Evolutionary conservation across 2,113 vertebrate species (phyloP).

Genomic region (Osmerus mordax): DNA sequence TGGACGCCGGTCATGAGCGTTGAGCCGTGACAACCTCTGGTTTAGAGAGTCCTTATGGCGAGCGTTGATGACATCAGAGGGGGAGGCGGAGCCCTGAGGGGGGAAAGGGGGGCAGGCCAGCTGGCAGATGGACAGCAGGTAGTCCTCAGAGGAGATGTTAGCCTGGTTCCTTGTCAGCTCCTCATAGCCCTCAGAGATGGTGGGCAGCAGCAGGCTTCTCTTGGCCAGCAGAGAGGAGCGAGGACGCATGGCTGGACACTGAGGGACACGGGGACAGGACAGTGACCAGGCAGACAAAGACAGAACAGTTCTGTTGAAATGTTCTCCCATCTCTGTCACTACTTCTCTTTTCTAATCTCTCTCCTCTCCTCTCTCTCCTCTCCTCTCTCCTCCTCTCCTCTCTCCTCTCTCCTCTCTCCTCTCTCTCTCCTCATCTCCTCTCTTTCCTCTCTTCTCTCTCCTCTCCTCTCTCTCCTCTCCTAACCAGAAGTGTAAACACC

Average conservation of each 20-base stretch:
- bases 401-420: not conserved
- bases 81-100: conserved; percentile 35
- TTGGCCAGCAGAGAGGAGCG: conserved; percentile 68
- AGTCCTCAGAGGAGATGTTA: conserved; percentile 72
- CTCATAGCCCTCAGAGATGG: conserved; percentile 75
- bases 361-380: not conserved
- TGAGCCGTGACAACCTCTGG: conserved; percentile 22
- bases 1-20: conserved; percentile 8
- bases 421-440: not conserved
- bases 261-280: conserved; percentile 16
- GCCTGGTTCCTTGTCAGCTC: conserved; percentile 61
- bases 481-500: conserved; percentile 35
- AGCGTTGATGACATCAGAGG: conserved; percentile 18
- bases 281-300: not conserved
- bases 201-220: conserved; percentile 72
- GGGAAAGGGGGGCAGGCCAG: conserved; percentile 79
- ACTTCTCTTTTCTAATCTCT: not conserved
- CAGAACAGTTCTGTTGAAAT: too few relatives aligned
- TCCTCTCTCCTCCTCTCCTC: not conserved
- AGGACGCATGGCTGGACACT: conserved; percentile 74
- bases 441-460: not conserved
- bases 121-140: conserved; percentile 86
- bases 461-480: conserved; percentile 10
- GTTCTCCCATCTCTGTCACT: not conserved
- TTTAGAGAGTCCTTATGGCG: conserved; percentile 38